Evolutionary conservation across 1,140 invertebrate species (phyloP).

Genomic region (Caenorhabditis brenneri): DNA sequence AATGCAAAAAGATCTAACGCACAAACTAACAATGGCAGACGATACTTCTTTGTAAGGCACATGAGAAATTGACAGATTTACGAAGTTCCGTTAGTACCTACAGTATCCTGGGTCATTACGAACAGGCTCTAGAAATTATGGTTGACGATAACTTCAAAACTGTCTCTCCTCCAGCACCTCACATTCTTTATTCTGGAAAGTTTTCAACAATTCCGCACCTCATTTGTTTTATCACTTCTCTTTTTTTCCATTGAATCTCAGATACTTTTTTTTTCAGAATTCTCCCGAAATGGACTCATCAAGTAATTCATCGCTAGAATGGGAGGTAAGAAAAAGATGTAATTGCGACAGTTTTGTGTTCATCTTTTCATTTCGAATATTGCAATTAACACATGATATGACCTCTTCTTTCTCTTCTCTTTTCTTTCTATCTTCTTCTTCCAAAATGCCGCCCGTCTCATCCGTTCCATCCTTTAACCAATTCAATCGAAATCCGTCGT

Average conservation of each 20-base stretch:
- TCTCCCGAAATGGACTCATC: background rate
- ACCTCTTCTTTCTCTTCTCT: background rate
- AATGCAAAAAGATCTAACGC: too few relatives aligned
- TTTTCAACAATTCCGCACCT: background rate
- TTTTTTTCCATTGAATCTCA: background rate
- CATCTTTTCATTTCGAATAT: background rate
- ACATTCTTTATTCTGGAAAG: background rate
- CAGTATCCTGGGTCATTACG: too few relatives aligned
- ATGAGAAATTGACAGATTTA: too few relatives aligned
- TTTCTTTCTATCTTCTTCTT: background rate
- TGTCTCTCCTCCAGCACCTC: too few relatives aligned
- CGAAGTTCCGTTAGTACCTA: too few relatives aligned
- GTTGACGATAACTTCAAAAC: too few relatives aligned
- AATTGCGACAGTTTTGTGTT: slow-evolving; percentile 21
- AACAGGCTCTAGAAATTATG: too few relatives aligned
- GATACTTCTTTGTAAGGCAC: too few relatives aligned
- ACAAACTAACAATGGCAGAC: too few relatives aligned
- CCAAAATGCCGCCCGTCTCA: background rate
- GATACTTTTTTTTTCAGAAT: background rate
- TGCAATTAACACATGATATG: slow-evolving; percentile 38
- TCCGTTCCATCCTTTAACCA: background rate
- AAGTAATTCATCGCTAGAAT: background rate
- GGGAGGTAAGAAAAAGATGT: slow-evolving; percentile 2
- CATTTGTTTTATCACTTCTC: background rate
- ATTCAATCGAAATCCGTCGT: background rate